Percentiles rank a stretch among this genome's conserved stretches.
phyloP scores from a whole-genome alignment of 2,888 invertebrate genomes.

The Rotaria socialis region DNA sequence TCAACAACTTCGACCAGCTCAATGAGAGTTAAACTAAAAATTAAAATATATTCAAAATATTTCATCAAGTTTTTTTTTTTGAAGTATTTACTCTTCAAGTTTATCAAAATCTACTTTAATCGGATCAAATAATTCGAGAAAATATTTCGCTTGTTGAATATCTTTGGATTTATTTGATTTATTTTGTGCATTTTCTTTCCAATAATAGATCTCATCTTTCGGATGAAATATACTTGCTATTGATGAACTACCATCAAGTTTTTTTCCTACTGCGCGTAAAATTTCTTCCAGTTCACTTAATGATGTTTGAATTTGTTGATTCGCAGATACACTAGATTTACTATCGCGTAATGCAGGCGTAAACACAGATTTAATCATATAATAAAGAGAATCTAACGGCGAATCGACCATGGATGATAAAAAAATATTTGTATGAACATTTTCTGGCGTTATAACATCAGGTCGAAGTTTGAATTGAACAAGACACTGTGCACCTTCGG shows the following conservation, averaged over 20 bases:
- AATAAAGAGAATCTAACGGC: constrained; percentile 65
- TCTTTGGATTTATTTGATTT: not conserved
- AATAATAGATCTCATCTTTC: constrained; percentile 15
- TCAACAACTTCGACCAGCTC: constrained; percentile 41
- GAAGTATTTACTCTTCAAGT: not conserved
- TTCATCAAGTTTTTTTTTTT: not conserved
- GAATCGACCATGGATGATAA: constrained; percentile 66
- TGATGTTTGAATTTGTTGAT: constrained; percentile 62
- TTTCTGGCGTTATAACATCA: constrained; percentile 64
- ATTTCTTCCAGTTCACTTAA: constrained; percentile 61
- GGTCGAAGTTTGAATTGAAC: constrained; percentile 67
- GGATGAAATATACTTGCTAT: not conserved
- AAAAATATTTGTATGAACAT: constrained; percentile 64
- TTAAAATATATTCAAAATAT: not conserved
- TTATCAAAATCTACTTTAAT: not conserved
- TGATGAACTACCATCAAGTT: constrained; percentile 17
- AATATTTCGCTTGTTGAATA: not conserved
- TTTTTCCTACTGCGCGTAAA: constrained; percentile 47
- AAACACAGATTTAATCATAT: constrained; percentile 66
- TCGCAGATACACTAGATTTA: constrained; percentile 60
- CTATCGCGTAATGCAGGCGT: constrained; percentile 58
- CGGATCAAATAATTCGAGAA: not conserved
- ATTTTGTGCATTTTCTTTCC: not conserved
- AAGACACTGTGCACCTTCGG: constrained; percentile 50
- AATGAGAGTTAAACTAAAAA: constrained; percentile 1